A percentile compares a stretch with the other conserved stretches of the same genome.
Conservation (phyloP, 2,113 vertebrate species). For the Aspiorhynchus laticeps region DNA sequence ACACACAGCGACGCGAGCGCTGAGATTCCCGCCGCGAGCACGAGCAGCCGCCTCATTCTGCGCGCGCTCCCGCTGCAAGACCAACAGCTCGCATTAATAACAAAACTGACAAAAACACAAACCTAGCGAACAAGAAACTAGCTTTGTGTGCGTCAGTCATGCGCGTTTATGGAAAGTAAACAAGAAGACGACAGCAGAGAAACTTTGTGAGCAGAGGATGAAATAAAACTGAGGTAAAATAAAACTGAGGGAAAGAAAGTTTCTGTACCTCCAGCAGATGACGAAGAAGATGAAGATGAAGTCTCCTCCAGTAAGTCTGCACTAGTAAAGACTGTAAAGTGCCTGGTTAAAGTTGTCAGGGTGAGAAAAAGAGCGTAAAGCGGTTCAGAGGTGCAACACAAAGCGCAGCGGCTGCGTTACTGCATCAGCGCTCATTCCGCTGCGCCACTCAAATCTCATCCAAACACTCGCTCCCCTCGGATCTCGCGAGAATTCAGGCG, state of each 20-base stretch:
- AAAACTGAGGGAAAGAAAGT: conserved; percentile 24
- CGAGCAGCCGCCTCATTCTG: conserved; percentile 81
- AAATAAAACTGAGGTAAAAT: conserved; percentile 1
- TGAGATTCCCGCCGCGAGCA: conserved; percentile 80
- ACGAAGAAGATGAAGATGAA: conserved; percentile 24
- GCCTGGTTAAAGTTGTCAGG: background rate
- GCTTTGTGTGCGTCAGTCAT: background rate
- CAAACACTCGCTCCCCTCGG: background rate
- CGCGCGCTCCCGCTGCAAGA: conserved; percentile 61
- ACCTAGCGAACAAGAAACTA: background rate
- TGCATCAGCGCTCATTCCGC: conserved; percentile 11
- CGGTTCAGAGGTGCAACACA: background rate
- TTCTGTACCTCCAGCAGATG: conserved; percentile 34
- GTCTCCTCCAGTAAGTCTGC: background rate
- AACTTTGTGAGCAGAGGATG: background rate
- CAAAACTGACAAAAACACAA: background rate
- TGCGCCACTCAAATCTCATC: conserved; percentile 20
- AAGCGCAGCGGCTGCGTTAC: background rate
- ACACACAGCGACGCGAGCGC: conserved; percentile 77
- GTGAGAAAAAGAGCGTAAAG: background rate
- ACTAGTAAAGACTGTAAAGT: background rate
- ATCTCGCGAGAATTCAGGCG: conserved; percentile 1
- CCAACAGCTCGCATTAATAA: background rate
- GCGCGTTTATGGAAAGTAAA: background rate
- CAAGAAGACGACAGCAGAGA: background rate